These are phyloP conservation scores for Apocrypta bakeri DNA, from an alignment of 1,140 invertebrate genomes.

Conservation along the genomic window DNA sequence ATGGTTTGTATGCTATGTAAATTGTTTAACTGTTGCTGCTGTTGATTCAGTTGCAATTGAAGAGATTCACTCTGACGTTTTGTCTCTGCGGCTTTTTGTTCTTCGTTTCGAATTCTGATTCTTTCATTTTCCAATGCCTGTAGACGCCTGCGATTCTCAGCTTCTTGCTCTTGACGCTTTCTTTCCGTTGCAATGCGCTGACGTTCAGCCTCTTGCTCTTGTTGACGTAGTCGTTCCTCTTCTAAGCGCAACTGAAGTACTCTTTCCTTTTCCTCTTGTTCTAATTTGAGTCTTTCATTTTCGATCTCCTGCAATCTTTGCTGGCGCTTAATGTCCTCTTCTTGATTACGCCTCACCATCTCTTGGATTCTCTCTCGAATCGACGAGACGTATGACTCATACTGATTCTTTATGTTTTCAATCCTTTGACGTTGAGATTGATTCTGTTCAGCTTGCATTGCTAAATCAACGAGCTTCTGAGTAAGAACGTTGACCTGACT, in stretches of 20 bases:
- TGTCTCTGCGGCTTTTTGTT: not conserved
- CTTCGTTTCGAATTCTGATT: not conserved
- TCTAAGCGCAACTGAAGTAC: not conserved
- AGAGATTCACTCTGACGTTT: not conserved
- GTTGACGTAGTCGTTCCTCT: not conserved
- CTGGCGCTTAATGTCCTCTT: conserved; percentile 8
- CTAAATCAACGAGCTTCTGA: conserved; percentile 12
- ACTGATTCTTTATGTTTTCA: conserved; percentile 20
- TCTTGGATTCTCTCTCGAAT: conserved; percentile 21
- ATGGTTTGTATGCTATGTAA: not conserved
- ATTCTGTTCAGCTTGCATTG: not conserved
- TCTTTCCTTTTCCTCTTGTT: not conserved
- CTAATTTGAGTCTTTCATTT: not conserved
- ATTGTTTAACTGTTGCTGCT: not conserved
- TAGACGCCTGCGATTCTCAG: not conserved
- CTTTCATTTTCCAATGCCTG: not conserved
- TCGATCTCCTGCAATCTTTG: not conserved
- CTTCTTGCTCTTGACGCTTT: not conserved
- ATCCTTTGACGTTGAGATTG: not conserved
- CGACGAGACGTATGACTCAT: conserved; percentile 10
- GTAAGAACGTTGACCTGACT: not conserved
- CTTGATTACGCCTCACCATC: not conserved
- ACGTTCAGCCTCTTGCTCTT: conserved; percentile 4
- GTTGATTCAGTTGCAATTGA: conserved; percentile 5
- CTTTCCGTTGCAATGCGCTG: not conserved